phyloP scores from a whole-genome alignment of 2,797 vertebrate genomes.

The Antennarius maculatus region DNA sequence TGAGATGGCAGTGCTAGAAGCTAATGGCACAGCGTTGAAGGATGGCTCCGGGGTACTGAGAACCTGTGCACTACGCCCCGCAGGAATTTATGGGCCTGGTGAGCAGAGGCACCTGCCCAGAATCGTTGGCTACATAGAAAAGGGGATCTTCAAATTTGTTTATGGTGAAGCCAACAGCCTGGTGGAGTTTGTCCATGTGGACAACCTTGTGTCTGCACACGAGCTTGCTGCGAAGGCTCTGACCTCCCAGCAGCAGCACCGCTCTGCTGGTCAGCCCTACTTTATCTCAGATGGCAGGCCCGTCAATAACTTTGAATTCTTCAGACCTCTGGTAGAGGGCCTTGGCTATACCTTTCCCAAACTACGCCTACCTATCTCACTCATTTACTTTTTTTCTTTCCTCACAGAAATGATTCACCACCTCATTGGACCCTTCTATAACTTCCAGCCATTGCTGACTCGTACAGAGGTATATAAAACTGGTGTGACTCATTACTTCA shows the following conservation, averaged over 20 bases:
- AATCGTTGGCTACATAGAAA: slow-evolving; percentile 90
- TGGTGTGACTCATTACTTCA: slow-evolving; percentile 94
- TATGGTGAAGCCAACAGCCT: slow-evolving; percentile 87
- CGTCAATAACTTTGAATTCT: slow-evolving; percentile 96
- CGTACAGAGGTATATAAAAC: slow-evolving; percentile 96
- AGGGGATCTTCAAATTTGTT: slow-evolving; percentile 90
- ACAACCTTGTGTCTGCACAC: slow-evolving; percentile 92
- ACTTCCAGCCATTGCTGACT: slow-evolving; percentile 96
- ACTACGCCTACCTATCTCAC: slow-evolving; percentile 83
- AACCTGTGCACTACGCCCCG: slow-evolving; percentile 90
- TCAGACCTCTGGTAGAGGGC: slow-evolving; percentile 92
- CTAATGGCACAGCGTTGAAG: slow-evolving; percentile 77
- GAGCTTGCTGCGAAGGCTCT: slow-evolving; percentile 87
- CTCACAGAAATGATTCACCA: slow-evolving; percentile 88
- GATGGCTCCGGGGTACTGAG: slow-evolving; percentile 72
- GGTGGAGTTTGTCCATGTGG: slow-evolving; percentile 95
- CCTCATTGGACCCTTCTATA: slow-evolving; percentile 83
- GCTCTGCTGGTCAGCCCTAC: slow-evolving; percentile 91
- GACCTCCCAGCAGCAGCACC: slow-evolving; percentile 70
- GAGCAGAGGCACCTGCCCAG: slow-evolving; percentile 94
- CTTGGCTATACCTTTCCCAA: slow-evolving; percentile 91
- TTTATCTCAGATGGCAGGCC: slow-evolving; percentile 95
- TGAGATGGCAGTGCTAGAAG: slow-evolving; percentile 90
- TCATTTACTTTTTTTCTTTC: slow-evolving; percentile 90
- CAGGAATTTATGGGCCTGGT: slow-evolving; percentile 95